Conservation (phyloP, 2,797 vertebrate species). For the Chaetophractus vellerosus region DNA sequence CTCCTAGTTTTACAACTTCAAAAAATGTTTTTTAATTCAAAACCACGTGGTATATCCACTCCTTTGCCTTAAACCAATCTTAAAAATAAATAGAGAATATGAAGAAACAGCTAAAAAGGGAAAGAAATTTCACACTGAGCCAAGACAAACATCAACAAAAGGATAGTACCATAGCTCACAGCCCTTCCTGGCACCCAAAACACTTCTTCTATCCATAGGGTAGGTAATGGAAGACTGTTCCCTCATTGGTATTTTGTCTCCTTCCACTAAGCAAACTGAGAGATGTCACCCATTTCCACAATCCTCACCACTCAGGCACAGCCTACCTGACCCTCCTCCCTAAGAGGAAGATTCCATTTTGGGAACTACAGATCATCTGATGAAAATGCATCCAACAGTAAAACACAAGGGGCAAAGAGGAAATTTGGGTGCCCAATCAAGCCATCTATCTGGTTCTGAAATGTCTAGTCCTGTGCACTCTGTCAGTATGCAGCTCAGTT, state of each 20-base stretch:
- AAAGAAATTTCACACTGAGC: background rate
- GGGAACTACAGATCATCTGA: conserved; percentile 6
- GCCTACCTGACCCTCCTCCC: background rate
- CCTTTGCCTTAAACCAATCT: conserved; percentile 73
- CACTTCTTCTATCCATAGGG: too few relatives aligned
- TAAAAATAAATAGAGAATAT: conserved; percentile 81
- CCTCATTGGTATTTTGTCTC: fast-evolving
- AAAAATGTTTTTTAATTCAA: conserved; percentile 79
- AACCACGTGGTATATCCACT: conserved; percentile 68
- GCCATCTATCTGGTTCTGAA: conserved; percentile 86
- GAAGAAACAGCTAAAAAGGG: conserved; percentile 70
- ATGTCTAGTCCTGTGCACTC: conserved; percentile 70
- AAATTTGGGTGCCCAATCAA: background rate
- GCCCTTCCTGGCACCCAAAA: background rate
- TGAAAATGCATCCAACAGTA: background rate
- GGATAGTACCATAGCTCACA: background rate
- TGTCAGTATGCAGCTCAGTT: conserved; percentile 88
- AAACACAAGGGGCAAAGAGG: background rate
- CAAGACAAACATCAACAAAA: conserved; percentile 74
- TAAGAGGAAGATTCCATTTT: background rate
- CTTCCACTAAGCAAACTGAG: background rate
- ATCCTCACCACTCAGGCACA: background rate
- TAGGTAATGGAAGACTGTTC: background rate
- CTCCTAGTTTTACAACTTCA: conserved; percentile 66
- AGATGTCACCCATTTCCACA: background rate